Conservation (phyloP, 1,140 invertebrate genomes). For the Penaeus vannamei region DNA sequence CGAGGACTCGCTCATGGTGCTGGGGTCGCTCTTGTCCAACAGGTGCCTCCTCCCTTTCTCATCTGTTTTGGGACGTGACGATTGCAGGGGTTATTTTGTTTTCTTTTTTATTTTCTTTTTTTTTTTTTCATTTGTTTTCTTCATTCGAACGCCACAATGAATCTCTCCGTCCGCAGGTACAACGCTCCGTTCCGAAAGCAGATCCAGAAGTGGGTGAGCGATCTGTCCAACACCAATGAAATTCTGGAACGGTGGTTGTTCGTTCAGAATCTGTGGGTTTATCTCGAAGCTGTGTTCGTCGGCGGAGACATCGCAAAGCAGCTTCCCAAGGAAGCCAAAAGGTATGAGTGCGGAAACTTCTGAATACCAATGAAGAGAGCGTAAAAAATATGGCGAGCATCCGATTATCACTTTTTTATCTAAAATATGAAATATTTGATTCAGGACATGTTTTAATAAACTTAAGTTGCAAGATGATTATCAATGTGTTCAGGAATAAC, state of each 20-base stretch:
- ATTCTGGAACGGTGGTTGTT: conserved; percentile 96
- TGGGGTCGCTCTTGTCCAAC: conserved; percentile 93
- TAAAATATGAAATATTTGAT: too few species aligned
- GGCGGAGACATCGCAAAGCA: conserved; percentile 99
- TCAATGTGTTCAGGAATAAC: too few species aligned
- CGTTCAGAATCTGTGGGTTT: conserved; percentile 99
- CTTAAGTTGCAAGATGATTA: too few species aligned
- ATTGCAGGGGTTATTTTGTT: too few species aligned
- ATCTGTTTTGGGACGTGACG: background rate
- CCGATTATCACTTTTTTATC: too few species aligned
- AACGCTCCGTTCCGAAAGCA: conserved; percentile 97
- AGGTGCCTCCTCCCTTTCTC: conserved; percentile 72
- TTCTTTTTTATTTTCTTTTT: too few species aligned
- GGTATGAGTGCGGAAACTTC: conserved; percentile 70
- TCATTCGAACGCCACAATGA: too few species aligned
- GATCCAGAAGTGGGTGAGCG: conserved; percentile 95
- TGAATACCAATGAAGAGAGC: too few species aligned
- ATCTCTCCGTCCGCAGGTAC: conserved; percentile 78
- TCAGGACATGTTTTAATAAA: too few species aligned
- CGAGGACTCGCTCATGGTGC: conserved; percentile 96
- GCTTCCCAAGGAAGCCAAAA: conserved; percentile 93
- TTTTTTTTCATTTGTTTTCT: too few species aligned
- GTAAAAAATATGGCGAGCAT: too few species aligned
- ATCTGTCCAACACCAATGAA: conserved; percentile 96
- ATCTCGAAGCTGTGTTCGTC: conserved; percentile 97